Evolutionary conservation across 2,113 vertebrate genomes (phyloP), one percentile per base, ranked within the genome.

Genomic region (Gyps fulvus): DNA sequence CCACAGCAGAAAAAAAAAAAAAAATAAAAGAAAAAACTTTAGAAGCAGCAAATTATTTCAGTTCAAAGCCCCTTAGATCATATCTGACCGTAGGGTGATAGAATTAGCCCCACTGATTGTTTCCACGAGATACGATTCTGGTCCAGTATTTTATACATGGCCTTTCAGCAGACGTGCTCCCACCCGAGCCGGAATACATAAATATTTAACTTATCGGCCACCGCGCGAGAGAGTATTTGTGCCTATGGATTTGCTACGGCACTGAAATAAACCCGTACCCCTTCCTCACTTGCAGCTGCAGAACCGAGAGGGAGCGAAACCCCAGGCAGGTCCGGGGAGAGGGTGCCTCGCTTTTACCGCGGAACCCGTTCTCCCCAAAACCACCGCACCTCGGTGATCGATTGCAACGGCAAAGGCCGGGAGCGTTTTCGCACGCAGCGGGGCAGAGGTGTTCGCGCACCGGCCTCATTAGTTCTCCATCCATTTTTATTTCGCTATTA

Each of bases 391-490:
- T 3, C 40, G 21, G 3, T 5, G 45, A 49, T 1, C 0, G 47
- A 23, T 42, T 13, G 76, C 67, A 7, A 27, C 65, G 27, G 34
- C 36, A 36, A 63, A 19, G 0, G 40, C 36, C 34, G 16, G 69
- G 67, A 27, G 7, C 65, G 4, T 29, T 81, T 34, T 23, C 72
- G 22, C 11, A n/a, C 54, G 4, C 77, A 14, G 36, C 25, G 40
- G 32, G 45, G 14, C 55, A 42, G 67, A 21, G 21, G 36, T 3
- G 52, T n/a, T 29, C 17, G 81, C 8, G 62, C 36, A 3, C 45
- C 13, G 15, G 25, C 16, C 7, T 78, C 8, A 5, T 11, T 18
- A 6, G 20, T 8, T 34, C 38, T 62, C 12, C 0, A 4, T 4
- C 8, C 22, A 4, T 16, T 49, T n/a, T 23, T 34, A 71, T 49